These are phyloP conservation scores for Ennomos erosarius DNA, from an alignment of 2,888 invertebrate genomes.

Conservation along the genomic window DNA sequence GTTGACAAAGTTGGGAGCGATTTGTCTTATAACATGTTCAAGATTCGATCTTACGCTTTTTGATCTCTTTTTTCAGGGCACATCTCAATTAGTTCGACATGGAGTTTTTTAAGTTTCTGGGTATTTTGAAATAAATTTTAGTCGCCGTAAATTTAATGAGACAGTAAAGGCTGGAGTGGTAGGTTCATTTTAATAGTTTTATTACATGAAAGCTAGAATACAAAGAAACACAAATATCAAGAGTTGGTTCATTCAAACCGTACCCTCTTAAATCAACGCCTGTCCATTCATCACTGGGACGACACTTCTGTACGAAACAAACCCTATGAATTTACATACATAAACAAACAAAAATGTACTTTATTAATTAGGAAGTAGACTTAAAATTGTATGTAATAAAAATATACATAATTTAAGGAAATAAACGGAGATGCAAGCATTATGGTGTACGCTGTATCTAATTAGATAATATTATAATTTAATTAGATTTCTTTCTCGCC, in stretches of 20 bases:
- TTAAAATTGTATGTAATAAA: slow-evolving; percentile 26
- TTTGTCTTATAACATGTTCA: slow-evolving; percentile 74
- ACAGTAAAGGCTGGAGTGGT: slow-evolving; percentile 22
- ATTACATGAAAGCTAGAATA: slow-evolving; percentile 60
- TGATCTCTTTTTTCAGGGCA: slow-evolving; percentile 72
- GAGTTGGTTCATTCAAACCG: slow-evolving; percentile 61
- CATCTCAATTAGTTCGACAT: slow-evolving; percentile 60
- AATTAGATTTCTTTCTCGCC: slow-evolving; percentile 74
- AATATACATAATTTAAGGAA: slow-evolving; percentile 50
- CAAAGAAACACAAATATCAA: slow-evolving; percentile 64
- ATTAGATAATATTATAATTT: slow-evolving; percentile 70
- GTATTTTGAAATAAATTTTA: slow-evolving; percentile 44
- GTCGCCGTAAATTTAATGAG: slow-evolving; percentile 38
- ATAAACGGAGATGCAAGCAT: slow-evolving; percentile 74
- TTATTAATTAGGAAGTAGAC: slow-evolving; percentile 43
- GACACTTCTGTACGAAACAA: slow-evolving; percentile 66
- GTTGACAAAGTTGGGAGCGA: slow-evolving; percentile 77
- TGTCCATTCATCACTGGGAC: slow-evolving; percentile 72
- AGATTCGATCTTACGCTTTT: slow-evolving; percentile 74
- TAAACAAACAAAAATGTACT: slow-evolving; percentile 53
- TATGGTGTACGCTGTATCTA: slow-evolving; percentile 72
- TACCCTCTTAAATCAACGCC: slow-evolving; percentile 76
- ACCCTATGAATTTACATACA: slow-evolving; percentile 46
- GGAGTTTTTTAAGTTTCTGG: slow-evolving; percentile 37
- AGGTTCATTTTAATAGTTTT: slow-evolving; percentile 67